phyloP scores from a whole-genome alignment of 2,888 invertebrate species.

The Lithophane leautieri region DNA sequence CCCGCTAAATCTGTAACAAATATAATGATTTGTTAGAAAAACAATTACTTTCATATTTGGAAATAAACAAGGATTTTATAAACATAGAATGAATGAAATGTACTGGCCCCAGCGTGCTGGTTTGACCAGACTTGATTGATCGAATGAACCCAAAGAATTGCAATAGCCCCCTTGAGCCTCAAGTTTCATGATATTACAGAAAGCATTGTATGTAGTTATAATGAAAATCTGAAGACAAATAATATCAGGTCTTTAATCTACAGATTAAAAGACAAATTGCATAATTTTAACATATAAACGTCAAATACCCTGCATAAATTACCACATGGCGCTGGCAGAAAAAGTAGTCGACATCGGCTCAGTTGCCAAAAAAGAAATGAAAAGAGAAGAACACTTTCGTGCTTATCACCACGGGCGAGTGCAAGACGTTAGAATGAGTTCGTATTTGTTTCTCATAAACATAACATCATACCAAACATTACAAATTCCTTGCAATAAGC shows the following conservation, averaged over 20 bases:
- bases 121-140: no score
- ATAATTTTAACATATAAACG: not conserved
- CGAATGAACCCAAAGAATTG: no score
- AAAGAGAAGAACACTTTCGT: not conserved
- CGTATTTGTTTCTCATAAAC: not conserved
- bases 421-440: not conserved
- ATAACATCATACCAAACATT: conserved; percentile 4
- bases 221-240: no score
- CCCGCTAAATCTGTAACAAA: conserved; percentile 83
- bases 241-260: not conserved
- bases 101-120: no score
- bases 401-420: not conserved
- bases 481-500: conserved; percentile 14
- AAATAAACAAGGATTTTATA: not conserved
- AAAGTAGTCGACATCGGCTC: no score
- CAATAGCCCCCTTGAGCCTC: no score
- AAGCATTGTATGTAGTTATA: no score
- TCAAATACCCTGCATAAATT: not conserved
- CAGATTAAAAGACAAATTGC: not conserved
- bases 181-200: no score
- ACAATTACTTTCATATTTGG: not conserved
- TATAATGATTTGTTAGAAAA: conserved; percentile 50
- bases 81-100: no score
- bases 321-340: not conserved
- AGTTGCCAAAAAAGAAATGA: no score